A percentile compares a stretch with the other conserved stretches of the same genome.
Conservation (phyloP, 2,113 vertebrate genomes). For the Sinocyclocheilus grahami region DNA sequence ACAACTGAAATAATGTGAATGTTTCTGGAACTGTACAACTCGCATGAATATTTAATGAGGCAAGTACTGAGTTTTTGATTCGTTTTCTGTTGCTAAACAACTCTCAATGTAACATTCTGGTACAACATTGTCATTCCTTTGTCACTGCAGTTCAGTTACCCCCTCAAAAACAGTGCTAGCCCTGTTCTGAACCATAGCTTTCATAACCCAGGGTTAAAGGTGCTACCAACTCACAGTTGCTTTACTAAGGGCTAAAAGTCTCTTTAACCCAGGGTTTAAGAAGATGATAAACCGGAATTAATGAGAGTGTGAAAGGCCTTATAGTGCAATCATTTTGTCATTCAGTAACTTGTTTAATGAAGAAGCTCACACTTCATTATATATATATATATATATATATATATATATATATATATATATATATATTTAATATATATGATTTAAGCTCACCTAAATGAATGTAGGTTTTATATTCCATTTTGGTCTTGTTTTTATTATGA, state of each 20-base stretch:
- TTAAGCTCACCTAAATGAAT: not conserved
- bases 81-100: not conserved
- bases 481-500: not conserved
- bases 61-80: not conserved
- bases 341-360: not conserved
- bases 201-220: not conserved
- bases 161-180: not conserved
- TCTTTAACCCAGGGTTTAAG: not conserved
- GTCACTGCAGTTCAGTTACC: not conserved
- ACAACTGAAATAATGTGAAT: not conserved
- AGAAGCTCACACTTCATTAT: not conserved
- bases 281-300: not conserved
- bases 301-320: not conserved
- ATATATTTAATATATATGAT: not conserved
- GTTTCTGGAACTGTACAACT: not conserved
- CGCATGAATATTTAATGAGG: not conserved
- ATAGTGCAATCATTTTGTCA: not conserved
- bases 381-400: too few relatives aligned
- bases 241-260: not conserved
- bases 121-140: not conserved
- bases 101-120: not conserved
- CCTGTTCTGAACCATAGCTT: not conserved
- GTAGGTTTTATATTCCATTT: not conserved
- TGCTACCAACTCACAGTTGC: not conserved
- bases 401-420: too few relatives aligned